These are phyloP conservation scores for Hydrozoanthus gracilis DNA, from an alignment of 92 coral and sea anemone genomes.

Conservation along the genomic window DNA sequence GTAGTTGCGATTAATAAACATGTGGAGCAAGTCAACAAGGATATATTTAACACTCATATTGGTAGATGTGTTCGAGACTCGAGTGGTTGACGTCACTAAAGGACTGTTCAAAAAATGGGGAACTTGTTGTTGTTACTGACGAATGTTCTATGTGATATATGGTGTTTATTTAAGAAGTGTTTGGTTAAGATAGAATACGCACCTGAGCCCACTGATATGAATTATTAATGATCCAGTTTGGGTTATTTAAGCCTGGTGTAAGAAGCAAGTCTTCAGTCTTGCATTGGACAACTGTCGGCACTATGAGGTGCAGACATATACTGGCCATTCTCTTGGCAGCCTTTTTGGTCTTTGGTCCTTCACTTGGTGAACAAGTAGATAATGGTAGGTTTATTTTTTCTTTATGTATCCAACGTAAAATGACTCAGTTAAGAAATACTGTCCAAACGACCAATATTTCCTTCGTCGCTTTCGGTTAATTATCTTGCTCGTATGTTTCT, in stretches of 20 bases:
- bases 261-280: background rate
- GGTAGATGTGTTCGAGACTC: background rate
- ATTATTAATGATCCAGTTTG: background rate
- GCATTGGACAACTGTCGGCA: constrained; percentile 7
- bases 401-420: background rate
- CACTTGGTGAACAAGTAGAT: background rate
- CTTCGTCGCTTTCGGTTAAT: too few relatives aligned
- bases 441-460: background rate
- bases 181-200: background rate
- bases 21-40: background rate
- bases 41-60: constrained; percentile 5
- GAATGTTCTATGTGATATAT: background rate
- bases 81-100: constrained; percentile 13
- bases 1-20: background rate
- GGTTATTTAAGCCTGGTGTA: background rate
- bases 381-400: constrained; percentile 13
- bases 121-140: background rate
- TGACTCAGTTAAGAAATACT: background rate
- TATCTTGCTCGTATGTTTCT: too few relatives aligned
- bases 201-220: background rate
- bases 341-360: constrained; percentile 10
- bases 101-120: background rate
- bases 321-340: constrained; percentile 19
- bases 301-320: constrained; percentile 10
- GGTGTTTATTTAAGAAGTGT: background rate